Evolutionary conservation across 2,113 vertebrate genomes (phyloP).

Genomic region (Mesoclemmys tuberculata): DNA sequence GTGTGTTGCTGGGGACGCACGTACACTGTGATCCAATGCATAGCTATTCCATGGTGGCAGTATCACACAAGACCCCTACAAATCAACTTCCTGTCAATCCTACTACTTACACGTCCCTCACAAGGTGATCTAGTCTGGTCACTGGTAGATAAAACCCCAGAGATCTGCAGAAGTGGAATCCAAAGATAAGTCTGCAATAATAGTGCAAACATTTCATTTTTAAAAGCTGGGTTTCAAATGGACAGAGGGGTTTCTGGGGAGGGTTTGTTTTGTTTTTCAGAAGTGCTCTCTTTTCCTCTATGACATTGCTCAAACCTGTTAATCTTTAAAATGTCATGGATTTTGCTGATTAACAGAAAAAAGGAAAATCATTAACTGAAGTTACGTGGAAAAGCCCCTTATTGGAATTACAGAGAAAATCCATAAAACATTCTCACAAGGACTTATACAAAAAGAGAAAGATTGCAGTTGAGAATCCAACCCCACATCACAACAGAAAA

Average conservation of each 20-base stretch:
- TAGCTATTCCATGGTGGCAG: fast-evolving
- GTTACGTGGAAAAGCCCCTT: neutral
- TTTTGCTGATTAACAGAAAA: neutral
- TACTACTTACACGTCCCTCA: neutral
- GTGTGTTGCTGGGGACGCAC: neutral
- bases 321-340: neutral
- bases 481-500: constrained; percentile 14
- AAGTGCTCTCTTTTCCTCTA: neutral
- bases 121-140: constrained; percentile 2
- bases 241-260: neutral
- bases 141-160: neutral
- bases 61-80: neutral
- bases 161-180: neutral
- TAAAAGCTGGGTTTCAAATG: neutral
- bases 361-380: neutral
- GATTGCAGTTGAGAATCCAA: neutral
- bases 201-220: neutral
- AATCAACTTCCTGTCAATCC: neutral
- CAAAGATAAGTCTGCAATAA: neutral
- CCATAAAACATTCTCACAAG: neutral
- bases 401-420: neutral
- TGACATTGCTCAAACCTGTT: constrained; percentile 2
- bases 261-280: neutral
- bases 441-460: constrained; percentile 8
- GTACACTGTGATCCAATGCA: neutral